Conservation (phyloP, 2,888 invertebrate genomes). For the Alitta virens region DNA sequence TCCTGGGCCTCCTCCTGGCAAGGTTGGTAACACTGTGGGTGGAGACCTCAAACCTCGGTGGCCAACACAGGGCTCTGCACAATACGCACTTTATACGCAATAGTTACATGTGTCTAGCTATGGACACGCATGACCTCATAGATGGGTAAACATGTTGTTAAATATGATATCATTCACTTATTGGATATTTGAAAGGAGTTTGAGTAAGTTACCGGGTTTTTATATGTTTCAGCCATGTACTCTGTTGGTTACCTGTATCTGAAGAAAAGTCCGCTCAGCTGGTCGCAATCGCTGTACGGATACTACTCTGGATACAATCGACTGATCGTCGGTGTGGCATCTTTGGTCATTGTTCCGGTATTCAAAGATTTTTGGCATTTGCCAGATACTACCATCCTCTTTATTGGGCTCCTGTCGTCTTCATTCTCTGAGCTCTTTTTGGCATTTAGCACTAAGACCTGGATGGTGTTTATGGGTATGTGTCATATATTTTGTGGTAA, state of each 20-base stretch:
- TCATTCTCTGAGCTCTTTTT: slow-evolving; percentile 6
- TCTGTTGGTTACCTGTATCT: slow-evolving; percentile 75
- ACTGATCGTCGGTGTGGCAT: slow-evolving; percentile 61
- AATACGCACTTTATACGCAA: too few relatives aligned
- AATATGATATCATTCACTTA: too few relatives aligned
- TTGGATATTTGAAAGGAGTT: too few relatives aligned
- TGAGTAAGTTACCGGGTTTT: too few relatives aligned
- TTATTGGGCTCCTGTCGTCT: slow-evolving; percentile 5
- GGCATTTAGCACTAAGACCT: slow-evolving; percentile 1
- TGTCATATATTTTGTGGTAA: too few relatives aligned
- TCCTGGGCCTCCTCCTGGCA: too few relatives aligned
- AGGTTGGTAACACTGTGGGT: too few relatives aligned
- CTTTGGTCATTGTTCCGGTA: slow-evolving; percentile 1
- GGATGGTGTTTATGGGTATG: slow-evolving; percentile 10
- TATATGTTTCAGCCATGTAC: slow-evolving; percentile 74
- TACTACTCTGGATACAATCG: slow-evolving; percentile 61
- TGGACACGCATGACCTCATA: too few relatives aligned
- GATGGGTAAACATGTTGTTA: too few relatives aligned
- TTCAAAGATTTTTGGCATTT: not conserved
- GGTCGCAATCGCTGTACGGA: slow-evolving; percentile 71
- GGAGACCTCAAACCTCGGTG: too few relatives aligned
- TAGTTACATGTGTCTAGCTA: too few relatives aligned
- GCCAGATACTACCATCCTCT: slow-evolving; percentile 1
- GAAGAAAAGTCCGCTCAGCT: slow-evolving; percentile 67
- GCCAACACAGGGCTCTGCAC: too few relatives aligned